Evolutionary conservation across 2,797 vertebrate genomes (phyloP).

Genomic region (Taeniopygia guttata): DNA sequence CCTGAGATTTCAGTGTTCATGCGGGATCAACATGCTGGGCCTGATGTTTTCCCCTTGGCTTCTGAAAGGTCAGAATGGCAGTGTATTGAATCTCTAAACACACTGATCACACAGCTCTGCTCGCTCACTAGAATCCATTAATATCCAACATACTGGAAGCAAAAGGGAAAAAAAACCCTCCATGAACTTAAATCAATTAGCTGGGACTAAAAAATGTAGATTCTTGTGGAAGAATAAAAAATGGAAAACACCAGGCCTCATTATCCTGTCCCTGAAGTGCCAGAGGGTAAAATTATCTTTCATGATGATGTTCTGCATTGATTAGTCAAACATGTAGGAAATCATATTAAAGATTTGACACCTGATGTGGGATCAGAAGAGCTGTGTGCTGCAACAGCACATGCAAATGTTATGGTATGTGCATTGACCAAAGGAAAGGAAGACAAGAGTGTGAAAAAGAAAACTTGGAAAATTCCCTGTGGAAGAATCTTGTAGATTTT

Average conservation of each 20-base stretch:
- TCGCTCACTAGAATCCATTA: slow-evolving; percentile 67
- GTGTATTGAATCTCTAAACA: slow-evolving; percentile 62
- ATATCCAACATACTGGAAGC: slow-evolving; percentile 42
- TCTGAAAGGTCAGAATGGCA: slow-evolving; percentile 53
- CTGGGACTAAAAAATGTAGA: slow-evolving; percentile 55
- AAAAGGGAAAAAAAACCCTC: slow-evolving; percentile 19
- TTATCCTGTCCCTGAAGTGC: slow-evolving; percentile 66
- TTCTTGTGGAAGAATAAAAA: slow-evolving; percentile 66
- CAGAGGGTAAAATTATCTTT: slow-evolving; percentile 70
- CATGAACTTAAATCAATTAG: slow-evolving; percentile 69
- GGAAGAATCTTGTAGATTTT: not conserved
- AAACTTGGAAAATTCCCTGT: not conserved
- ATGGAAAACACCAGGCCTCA: slow-evolving; percentile 63
- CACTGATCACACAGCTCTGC: slow-evolving; percentile 48
- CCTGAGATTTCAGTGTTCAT: not conserved
- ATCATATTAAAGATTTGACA: slow-evolving; percentile 63
- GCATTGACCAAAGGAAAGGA: not conserved
- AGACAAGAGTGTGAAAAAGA: not conserved
- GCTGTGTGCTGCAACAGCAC: slow-evolving; percentile 1
- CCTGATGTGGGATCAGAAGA: slow-evolving; percentile 46
- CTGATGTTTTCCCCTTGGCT: slow-evolving; percentile 35
- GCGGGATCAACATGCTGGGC: slow-evolving; percentile 29
- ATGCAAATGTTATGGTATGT: not conserved
- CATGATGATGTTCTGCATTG: slow-evolving; percentile 79
- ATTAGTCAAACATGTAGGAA: slow-evolving; percentile 79